Evolutionary conservation across 2,888 invertebrate species (phyloP), one percentile per base, ranked within the genome.

Genomic region (Polia nebulosa): DNA sequence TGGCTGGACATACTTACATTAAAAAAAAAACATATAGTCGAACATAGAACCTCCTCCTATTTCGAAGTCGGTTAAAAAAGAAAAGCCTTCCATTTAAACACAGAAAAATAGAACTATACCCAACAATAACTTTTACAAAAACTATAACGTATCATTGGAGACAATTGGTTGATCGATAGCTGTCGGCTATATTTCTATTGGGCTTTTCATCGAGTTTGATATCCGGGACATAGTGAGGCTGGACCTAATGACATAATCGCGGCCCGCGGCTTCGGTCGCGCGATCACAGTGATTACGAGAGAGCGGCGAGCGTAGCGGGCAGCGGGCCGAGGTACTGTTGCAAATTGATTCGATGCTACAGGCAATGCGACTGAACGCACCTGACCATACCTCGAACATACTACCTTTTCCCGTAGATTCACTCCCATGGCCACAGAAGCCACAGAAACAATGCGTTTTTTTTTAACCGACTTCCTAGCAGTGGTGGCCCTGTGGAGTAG

Each of bases 161-260:
- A 88, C 87, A 88, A 90, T 89, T 85, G 84, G 81, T 73, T 69
- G 80, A 84, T 83, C 80, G 81, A 84, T 83, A 78, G 91, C 93
- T 91, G 83, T 85, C 84, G 93, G 94, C 92, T 82, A 84, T 88
- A 80, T 83, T 87, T 83, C 85, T 87, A 81, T 83, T 83, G 87
- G 88, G 88, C 88, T 89, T 92, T 91, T 90, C 89, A 90, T 83
- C 89, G 86, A 80, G 81, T 86, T 84, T 84, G 89, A 89, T 91
- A 90, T 91, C 91, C 90, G 89, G 90, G 89, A 87, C 88, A 88
- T 87, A 87, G 83, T 80, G 82, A 87, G 83, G 85, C 82, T 85
- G 87, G 78, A 84, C 83, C 78, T 94, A 94, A 94, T 94, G 92
- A 92, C 90, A 92, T 95, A 94, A 95, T 93, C 91, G 84, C 71